A percentile compares a stretch with the other conserved stretches of the same genome.
Evolutionary conservation across 2,113 vertebrate genomes (phyloP).

Genomic region (Phrynosoma platyrhinos): DNA sequence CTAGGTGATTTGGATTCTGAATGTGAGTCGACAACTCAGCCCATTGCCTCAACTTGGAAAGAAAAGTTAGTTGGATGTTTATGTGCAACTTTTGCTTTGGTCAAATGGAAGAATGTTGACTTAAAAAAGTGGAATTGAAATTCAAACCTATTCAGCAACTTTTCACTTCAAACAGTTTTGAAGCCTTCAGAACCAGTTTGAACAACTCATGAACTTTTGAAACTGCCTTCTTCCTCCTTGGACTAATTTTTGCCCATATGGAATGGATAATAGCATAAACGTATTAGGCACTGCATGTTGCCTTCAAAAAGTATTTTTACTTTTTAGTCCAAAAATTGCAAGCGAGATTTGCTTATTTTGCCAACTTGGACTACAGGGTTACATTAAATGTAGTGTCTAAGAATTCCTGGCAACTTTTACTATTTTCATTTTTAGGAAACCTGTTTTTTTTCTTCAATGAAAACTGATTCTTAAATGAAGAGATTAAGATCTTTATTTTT

Average conservation of each 20-base stretch:
- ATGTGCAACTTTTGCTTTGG: neutral
- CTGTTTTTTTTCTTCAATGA: slow-evolving; percentile 51
- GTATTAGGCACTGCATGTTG: slow-evolving; percentile 39
- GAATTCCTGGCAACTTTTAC: slow-evolving; percentile 66
- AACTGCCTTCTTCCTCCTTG: slow-evolving; percentile 44
- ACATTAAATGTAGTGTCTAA: slow-evolving; percentile 57
- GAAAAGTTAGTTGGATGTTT: slow-evolving; percentile 7
- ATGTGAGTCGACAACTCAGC: slow-evolving; percentile 61
- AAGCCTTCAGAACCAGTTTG: slow-evolving; percentile 48
- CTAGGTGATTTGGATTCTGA: slow-evolving; percentile 59
- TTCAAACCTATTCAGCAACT: slow-evolving; percentile 51
- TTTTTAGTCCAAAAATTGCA: slow-evolving; percentile 44
- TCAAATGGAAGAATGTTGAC: neutral
- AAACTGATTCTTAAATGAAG: slow-evolving; percentile 74
- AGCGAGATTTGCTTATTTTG: slow-evolving; percentile 33
- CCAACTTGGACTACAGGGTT: slow-evolving; percentile 32
- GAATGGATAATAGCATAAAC: slow-evolving; percentile 62
- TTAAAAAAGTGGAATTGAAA: slow-evolving; percentile 42
- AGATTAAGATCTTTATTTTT: slow-evolving; percentile 47
- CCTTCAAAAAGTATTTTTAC: slow-evolving; percentile 33
- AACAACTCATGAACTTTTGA: slow-evolving; percentile 48
- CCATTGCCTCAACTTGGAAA: slow-evolving; percentile 16
- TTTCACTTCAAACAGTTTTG: slow-evolving; percentile 55
- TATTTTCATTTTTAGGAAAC: slow-evolving; percentile 49
- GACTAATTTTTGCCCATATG: slow-evolving; percentile 50